Conservation (phyloP, 2,888 invertebrate species). For the Lasius fuliginosus region DNA sequence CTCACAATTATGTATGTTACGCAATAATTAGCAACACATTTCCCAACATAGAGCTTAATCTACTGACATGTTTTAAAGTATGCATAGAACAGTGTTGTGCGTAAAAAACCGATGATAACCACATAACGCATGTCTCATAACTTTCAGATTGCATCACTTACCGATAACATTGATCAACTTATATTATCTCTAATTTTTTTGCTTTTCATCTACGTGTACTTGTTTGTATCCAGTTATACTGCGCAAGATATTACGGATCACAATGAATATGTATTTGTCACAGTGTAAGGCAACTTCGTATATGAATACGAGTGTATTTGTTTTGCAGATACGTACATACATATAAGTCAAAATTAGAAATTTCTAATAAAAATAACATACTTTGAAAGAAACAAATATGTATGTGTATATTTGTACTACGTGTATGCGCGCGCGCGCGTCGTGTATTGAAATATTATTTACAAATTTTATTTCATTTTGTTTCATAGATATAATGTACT, state of each 20-base stretch:
- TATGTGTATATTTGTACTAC: no score
- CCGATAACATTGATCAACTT: neutral
- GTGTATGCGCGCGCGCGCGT: no score
- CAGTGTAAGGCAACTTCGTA: slow-evolving; percentile 7
- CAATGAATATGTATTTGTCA: slow-evolving; percentile 30
- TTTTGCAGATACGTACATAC: neutral
- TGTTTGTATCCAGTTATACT: neutral
- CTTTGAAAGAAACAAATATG: neutral
- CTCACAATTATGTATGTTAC: no score
- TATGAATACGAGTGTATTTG: neutral
- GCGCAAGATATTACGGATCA: slow-evolving; percentile 26
- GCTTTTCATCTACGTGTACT: neutral
- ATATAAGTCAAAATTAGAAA: neutral
- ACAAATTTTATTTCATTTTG: neutral
- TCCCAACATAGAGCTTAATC: no score
- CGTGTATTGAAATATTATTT: neutral
- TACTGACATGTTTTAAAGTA: neutral
- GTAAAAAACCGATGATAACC: neutral
- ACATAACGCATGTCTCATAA: neutral
- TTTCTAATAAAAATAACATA: neutral
- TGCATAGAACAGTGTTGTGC: neutral
- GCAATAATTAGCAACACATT: no score
- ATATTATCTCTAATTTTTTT: neutral
- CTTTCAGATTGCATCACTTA: neutral
- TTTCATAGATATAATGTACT: slow-evolving; percentile 12